Evolutionary conservation across 2,797 vertebrate species (phyloP).

Genomic region (Gila robusta): DNA sequence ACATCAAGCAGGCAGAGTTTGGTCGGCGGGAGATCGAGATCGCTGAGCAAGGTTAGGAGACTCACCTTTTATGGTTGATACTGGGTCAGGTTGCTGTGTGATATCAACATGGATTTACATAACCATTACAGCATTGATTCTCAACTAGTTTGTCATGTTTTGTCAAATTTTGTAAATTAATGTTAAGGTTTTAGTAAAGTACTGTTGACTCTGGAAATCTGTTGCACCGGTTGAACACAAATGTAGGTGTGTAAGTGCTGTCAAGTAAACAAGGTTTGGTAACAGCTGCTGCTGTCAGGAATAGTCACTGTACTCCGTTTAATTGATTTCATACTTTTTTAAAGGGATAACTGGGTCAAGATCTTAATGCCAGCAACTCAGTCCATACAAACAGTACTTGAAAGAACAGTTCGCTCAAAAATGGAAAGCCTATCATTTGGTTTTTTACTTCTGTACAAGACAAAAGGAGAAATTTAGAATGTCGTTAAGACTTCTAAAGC

Average conservation of each 20-base stretch:
- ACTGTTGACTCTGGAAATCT: constrained; percentile 7
- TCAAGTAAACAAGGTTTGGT: constrained; percentile 30
- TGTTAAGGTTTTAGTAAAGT: background rate
- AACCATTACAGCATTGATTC: background rate
- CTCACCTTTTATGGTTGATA: background rate
- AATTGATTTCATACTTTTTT: background rate
- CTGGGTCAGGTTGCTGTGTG: background rate
- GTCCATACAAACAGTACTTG: background rate
- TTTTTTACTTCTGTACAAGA: background rate
- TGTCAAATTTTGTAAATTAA: background rate
- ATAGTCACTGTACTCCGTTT: constrained; percentile 33
- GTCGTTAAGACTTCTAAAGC: background rate
- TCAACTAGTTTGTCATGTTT: background rate
- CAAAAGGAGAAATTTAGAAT: background rate
- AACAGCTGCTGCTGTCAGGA: constrained; percentile 65
- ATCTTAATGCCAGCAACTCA: background rate
- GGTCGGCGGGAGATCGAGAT: constrained; percentile 98
- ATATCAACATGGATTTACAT: constrained; percentile 19
- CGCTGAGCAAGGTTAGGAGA: constrained; percentile 90
- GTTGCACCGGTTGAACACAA: constrained; percentile 42
- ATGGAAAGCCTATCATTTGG: background rate
- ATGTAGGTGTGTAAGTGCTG: constrained; percentile 52
- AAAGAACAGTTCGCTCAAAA: background rate
- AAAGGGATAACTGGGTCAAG: constrained; percentile 16
- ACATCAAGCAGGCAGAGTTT: constrained; percentile 98